Conservation (phyloP, 2,113 vertebrate species). For the Pristiophorus japonicus region DNA sequence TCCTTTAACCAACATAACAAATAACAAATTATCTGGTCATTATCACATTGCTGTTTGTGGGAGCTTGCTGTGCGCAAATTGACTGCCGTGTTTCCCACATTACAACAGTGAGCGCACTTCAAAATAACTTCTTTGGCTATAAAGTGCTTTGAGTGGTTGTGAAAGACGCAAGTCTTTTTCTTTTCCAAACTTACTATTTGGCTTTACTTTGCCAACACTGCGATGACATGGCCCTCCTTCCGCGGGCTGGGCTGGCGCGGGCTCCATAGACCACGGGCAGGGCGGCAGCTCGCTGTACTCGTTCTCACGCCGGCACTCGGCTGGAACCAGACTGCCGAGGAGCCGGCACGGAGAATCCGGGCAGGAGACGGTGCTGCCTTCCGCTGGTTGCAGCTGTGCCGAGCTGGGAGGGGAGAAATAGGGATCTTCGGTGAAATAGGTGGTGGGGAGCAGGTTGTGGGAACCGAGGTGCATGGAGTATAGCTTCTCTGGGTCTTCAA, state of each 20-base stretch:
- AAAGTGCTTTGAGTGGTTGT: too few species aligned
- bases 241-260: not conserved
- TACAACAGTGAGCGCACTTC: too few species aligned
- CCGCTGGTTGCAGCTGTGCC: conserved; percentile 31
- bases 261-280: not conserved
- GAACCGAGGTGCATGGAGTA: not conserved
- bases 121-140: too few species aligned
- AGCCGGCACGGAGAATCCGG: not conserved
- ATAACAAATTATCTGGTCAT: too few species aligned
- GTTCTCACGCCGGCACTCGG: not conserved
- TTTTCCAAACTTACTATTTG: conserved; percentile 26
- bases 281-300: not conserved
- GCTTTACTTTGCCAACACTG: not conserved
- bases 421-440: conserved; percentile 56
- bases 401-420: conserved; percentile 53
- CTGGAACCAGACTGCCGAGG: not conserved
- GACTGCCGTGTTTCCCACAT: too few species aligned
- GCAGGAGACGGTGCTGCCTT: not conserved
- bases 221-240: not conserved
- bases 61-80: too few species aligned
- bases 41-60: too few species aligned
- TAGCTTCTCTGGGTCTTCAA: not conserved
- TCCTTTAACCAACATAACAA: too few species aligned
- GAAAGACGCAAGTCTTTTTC: too few species aligned
- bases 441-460: conserved; percentile 27